Evolutionary conservation across 2,888 invertebrate species (phyloP).

Genomic region (Cheilosia impressa): DNA sequence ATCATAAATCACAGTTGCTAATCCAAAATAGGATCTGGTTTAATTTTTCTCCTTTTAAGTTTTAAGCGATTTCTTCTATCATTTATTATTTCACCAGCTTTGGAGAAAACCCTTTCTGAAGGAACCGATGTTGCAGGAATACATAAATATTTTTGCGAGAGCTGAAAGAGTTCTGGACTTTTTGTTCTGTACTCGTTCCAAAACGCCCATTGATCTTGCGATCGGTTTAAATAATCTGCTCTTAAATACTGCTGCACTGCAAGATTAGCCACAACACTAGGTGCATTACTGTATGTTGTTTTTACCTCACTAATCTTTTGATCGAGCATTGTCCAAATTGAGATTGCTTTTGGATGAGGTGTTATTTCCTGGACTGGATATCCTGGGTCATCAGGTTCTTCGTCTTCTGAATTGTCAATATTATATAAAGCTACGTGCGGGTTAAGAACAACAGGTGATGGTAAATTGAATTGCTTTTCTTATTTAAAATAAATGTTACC

Average conservation of each 20-base stretch:
- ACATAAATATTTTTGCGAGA: constrained; percentile 26
- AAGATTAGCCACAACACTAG: constrained; percentile 12
- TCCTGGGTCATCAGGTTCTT: not conserved
- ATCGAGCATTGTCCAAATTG: constrained; percentile 28
- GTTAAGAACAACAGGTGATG: not conserved
- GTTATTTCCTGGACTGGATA: too few relatives aligned
- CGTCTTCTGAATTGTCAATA: not conserved
- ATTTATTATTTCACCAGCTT: not conserved
- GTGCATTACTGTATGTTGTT: not conserved
- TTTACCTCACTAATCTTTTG: constrained; percentile 18
- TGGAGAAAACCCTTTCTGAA: constrained; percentile 1
- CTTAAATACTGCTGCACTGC: constrained; percentile 16
- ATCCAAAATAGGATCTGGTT: too few relatives aligned
- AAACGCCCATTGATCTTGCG: constrained; percentile 16
- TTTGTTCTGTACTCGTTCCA: constrained; percentile 9
- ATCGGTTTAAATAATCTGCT: not conserved
- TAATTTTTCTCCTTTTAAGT: not conserved
- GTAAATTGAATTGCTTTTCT: not conserved
- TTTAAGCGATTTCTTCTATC: not conserved
- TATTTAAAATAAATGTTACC: too few relatives aligned
- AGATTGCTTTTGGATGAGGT: constrained; percentile 1
- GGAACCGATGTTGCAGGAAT: constrained; percentile 19
- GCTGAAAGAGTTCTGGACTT: constrained; percentile 4
- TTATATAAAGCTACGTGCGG: not conserved
- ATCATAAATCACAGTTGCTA: too few relatives aligned